phyloP scores from a whole-genome alignment of 2,797 vertebrate genomes.

The Micrastur ruficollis region DNA sequence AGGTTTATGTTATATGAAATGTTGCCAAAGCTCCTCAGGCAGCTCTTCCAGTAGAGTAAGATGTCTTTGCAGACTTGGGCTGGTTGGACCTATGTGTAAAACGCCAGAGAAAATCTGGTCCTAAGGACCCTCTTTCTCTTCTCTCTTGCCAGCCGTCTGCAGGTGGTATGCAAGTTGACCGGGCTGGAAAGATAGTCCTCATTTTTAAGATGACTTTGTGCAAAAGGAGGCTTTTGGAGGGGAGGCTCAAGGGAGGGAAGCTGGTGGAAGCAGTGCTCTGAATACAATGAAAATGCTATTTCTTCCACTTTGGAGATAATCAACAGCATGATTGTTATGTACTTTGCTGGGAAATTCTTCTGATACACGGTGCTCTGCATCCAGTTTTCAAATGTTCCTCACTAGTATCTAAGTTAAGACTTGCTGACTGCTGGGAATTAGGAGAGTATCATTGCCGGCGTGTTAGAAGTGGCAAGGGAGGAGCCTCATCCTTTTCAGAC shows the following conservation, averaged over 20 bases:
- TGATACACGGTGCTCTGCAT: background rate
- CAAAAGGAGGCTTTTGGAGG: background rate
- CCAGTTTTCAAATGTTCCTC: background rate
- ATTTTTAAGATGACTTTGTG: background rate
- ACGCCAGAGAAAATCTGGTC: background rate
- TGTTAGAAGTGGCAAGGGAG: background rate
- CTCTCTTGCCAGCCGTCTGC: background rate
- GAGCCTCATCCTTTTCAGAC: background rate
- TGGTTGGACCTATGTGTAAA: background rate
- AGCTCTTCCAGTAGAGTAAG: background rate
- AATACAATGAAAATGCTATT: background rate
- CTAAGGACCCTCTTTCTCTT: background rate
- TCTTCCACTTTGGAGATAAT: background rate
- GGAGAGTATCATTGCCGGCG: background rate
- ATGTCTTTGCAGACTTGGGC: background rate
- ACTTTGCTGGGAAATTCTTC: background rate
- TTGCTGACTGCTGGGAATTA: background rate
- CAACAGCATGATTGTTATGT: background rate
- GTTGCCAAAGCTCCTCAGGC: conserved; percentile 3
- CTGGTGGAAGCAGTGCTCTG: background rate
- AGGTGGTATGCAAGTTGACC: background rate
- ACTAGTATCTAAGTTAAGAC: background rate
- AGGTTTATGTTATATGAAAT: background rate
- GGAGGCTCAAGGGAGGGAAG: background rate
- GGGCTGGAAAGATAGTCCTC: background rate